Conservation (phyloP, 2,797 vertebrate species). For the Falco peregrinus region DNA sequence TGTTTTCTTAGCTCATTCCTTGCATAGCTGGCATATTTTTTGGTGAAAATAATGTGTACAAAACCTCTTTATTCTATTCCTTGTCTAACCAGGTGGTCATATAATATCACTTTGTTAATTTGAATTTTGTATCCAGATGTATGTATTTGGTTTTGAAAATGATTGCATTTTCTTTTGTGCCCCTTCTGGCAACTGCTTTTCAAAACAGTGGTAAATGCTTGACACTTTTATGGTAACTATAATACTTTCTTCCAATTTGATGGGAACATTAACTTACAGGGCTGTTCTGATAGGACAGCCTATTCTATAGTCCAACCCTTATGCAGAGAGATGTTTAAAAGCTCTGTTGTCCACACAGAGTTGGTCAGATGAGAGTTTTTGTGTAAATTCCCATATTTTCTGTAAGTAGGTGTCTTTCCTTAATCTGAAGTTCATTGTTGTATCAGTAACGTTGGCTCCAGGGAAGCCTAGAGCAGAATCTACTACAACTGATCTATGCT, state of each 20-base stretch:
- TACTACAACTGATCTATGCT: neutral
- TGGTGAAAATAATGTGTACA: neutral
- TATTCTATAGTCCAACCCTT: neutral
- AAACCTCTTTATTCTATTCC: slow-evolving; percentile 10
- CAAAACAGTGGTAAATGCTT: neutral
- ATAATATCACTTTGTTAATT: slow-evolving; percentile 19
- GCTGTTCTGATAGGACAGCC: neutral
- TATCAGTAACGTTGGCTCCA: neutral
- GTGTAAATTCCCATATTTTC: neutral
- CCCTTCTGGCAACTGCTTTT: neutral
- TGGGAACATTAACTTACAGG: neutral
- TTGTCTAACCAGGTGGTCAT: slow-evolving; percentile 15
- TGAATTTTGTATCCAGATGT: slow-evolving; percentile 24
- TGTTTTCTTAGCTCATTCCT: slow-evolving; percentile 45
- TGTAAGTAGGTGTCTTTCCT: neutral
- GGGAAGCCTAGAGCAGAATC: neutral
- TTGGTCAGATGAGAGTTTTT: neutral
- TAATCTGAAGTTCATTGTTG: neutral
- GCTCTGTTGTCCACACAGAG: neutral
- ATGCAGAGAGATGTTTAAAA: neutral
- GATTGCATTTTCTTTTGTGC: neutral
- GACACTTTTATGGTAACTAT: neutral
- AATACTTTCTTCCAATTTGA: neutral
- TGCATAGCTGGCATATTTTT: slow-evolving; percentile 14
- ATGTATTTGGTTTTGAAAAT: neutral